Percentiles rank a stretch among this genome's conserved stretches.
phyloP scores from a whole-genome alignment of 2,113 vertebrate genomes.

The Hemicordylus capensis region DNA sequence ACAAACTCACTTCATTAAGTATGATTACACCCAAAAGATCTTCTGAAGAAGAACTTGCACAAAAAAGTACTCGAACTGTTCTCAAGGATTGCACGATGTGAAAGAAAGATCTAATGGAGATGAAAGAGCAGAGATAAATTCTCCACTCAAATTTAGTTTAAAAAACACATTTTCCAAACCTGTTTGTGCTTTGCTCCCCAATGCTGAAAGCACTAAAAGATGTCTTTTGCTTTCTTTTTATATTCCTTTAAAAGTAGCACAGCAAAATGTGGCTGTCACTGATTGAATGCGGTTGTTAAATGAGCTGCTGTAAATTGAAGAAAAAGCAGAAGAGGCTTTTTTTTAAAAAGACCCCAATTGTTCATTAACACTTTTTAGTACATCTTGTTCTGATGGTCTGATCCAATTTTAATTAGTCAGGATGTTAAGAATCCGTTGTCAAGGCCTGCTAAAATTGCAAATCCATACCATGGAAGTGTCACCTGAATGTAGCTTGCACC shows the following conservation, averaged over 20 bases:
- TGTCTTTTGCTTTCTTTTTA: background rate
- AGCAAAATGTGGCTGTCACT: slow-evolving; percentile 1
- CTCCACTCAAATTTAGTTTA: background rate
- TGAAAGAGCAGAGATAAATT: background rate
- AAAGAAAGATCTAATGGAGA: background rate
- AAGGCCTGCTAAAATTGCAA: slow-evolving; percentile 42
- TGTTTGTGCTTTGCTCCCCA: background rate
- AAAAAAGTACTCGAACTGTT: background rate
- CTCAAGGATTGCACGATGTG: background rate
- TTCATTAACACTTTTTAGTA: slow-evolving; percentile 53
- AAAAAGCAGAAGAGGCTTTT: background rate
- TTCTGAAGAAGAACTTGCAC: background rate
- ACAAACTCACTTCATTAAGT: background rate
- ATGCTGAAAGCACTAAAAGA: background rate
- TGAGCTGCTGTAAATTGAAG: slow-evolving; percentile 8
- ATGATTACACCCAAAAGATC: background rate
- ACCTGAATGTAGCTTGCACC: slow-evolving; percentile 35
- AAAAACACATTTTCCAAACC: background rate
- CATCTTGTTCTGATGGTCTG: slow-evolving; percentile 44
- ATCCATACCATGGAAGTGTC: slow-evolving; percentile 25
- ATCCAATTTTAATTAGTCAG: slow-evolving; percentile 60
- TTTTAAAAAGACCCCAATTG: slow-evolving; percentile 12
- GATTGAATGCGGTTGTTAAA: slow-evolving; percentile 13
- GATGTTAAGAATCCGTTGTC: slow-evolving; percentile 51
- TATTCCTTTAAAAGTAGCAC: background rate